Conservation (phyloP, 2,113 vertebrate genomes). For the Malurus melanocephalus region DNA sequence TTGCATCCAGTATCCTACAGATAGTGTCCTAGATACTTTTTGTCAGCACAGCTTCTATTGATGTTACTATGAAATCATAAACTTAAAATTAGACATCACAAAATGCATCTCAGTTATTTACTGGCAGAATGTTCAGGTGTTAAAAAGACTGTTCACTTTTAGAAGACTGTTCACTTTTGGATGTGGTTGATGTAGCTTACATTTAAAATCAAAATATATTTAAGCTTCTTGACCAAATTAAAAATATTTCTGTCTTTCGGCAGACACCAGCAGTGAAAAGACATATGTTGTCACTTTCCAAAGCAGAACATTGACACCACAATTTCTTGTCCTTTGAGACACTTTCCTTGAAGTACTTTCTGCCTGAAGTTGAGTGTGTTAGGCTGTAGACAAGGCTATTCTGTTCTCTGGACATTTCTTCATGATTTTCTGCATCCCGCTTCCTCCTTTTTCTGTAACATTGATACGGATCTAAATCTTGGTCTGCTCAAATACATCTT, state of each 20-base stretch:
- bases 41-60: not conserved
- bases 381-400: not conserved
- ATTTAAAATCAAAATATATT: not conserved
- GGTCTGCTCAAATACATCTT: not conserved
- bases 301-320: accelerated
- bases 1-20: not conserved
- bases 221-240: not conserved
- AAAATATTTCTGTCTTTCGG: not conserved
- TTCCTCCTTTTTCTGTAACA: not conserved
- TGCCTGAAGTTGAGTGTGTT: not conserved
- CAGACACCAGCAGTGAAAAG: not conserved
- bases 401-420: not conserved
- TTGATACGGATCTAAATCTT: not conserved
- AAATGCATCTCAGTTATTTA: not conserved
- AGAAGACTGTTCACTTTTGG: not conserved
- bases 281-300: not conserved
- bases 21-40: not conserved
- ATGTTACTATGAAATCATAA: not conserved
- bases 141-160: not conserved
- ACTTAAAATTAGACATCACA: not conserved
- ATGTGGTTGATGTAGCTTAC: not conserved
- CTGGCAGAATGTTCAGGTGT: not conserved
- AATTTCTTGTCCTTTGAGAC: not conserved
- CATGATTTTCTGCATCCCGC: not conserved
- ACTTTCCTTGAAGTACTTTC: not conserved